Evolutionary conservation across 2,888 invertebrate genomes (phyloP), one percentile per base, ranked within the genome.

Genomic region (Hipparchia sbordonii): DNA sequence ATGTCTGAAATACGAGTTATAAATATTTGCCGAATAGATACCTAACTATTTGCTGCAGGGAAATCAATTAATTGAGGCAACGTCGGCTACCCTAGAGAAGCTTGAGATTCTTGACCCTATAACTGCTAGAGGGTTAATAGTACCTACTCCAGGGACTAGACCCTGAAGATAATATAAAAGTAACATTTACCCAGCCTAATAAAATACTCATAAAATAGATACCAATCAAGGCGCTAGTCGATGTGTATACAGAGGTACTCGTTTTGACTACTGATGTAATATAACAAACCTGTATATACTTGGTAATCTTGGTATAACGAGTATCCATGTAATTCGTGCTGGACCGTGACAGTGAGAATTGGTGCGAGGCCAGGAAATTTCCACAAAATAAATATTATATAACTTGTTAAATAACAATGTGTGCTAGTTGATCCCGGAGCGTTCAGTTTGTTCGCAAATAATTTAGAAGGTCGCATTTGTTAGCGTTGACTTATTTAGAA

Each of bases 381-480:
- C 74, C 61, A 70, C 61, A 39, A 71, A 74, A 71, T 62, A 65
- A 70, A 72, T 74, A 72, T 71, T 63, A 60, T 68, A 72, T 56
- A 51, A 70, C 39, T 62, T 57, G 52, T 71, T 72, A 70, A 65
- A 74, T 70, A 72, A 72, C 59, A 72, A 74, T 63, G 63, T 67
- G 60, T 69, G 67, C 74, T 72, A 70, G 72, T 73, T 73, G 67
- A 71, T 74, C 52, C 69, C 63, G 73, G 74, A 70, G 67, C n/a
- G 60, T 52, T 72, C n/a, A 33, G 70, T 74, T 76, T 74, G 70
- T 72, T 67, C 57, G 67, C 73, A 76, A 74, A 73, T 74, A 74
- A 70, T 67, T 74, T 59, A 13, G 46, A 72, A 76, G 76, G 76
- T 74, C 71, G 57, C 62, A 72, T 61, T 39, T 57, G 67, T 76